Conservation (phyloP, 2,113 vertebrate species). For the Rissa tridactyla region DNA sequence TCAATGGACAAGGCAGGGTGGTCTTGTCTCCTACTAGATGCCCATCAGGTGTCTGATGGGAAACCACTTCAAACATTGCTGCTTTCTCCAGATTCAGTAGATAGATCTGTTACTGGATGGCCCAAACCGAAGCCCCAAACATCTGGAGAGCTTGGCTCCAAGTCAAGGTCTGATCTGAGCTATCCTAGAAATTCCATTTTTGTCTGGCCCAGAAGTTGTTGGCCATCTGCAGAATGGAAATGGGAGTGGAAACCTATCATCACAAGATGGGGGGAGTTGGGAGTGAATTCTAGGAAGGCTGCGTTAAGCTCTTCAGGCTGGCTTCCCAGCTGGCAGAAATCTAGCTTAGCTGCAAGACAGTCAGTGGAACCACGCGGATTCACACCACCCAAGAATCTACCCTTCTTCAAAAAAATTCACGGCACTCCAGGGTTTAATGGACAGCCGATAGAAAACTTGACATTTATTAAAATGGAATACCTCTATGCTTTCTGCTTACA, state of each 20-base stretch:
- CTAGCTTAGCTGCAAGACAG: background rate
- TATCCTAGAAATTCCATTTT: slow-evolving; percentile 31
- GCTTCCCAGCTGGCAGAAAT: slow-evolving; percentile 2
- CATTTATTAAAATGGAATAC: background rate
- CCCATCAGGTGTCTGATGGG: background rate
- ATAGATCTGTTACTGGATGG: background rate
- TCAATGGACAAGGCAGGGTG: background rate
- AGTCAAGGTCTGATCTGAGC: background rate
- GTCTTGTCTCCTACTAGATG: background rate
- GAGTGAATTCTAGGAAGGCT: background rate
- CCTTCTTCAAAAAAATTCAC: background rate
- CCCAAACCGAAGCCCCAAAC: background rate
- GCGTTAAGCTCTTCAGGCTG: background rate
- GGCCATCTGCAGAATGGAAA: slow-evolving; percentile 22
- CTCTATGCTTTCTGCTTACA: background rate
- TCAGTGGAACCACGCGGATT: background rate
- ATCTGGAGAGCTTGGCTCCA: slow-evolving; percentile 10
- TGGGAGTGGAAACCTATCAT: slow-evolving; percentile 17
- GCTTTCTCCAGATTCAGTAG: background rate
- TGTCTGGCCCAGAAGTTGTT: slow-evolving; percentile 7
- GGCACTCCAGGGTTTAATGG: background rate
- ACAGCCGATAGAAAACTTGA: background rate
- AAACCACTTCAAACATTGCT: background rate
- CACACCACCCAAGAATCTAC: background rate
- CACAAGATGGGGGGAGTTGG: background rate